A percentile compares a stretch with the other conserved stretches of the same genome.
Evolutionary conservation across 2,888 invertebrate genomes (phyloP).

Genomic region (Arrhopalites spinosus): DNA sequence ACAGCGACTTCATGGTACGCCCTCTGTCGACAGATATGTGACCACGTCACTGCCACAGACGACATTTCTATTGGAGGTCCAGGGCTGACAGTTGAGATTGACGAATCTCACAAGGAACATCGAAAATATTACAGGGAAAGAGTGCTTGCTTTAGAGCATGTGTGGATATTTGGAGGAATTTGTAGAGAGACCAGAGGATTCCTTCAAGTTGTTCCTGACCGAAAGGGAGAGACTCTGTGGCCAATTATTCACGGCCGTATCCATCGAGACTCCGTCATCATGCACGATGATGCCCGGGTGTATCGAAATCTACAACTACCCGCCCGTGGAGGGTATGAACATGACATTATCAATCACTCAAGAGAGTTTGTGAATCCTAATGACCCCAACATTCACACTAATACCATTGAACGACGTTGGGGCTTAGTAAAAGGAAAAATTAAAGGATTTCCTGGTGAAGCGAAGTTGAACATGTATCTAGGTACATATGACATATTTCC

Average conservation of each 20-base stretch:
- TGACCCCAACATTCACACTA: conserved; percentile 36
- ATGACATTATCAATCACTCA: neutral
- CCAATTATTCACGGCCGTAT: conserved; percentile 30
- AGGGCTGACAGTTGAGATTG: conserved; percentile 41
- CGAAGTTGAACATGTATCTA: neutral
- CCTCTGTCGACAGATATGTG: neutral
- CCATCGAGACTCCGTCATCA: conserved; percentile 31
- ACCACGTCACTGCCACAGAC: neutral
- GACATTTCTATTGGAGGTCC: neutral
- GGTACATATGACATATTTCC: too few relatives aligned
- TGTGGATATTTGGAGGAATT: neutral
- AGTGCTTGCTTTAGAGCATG: neutral
- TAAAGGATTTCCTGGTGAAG: conserved; percentile 2
- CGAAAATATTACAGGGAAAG: conserved; percentile 31
- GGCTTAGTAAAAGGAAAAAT: conserved; percentile 25
- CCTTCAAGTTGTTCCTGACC: conserved; percentile 22
- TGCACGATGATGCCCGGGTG: conserved; percentile 27
- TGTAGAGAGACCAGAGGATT: conserved; percentile 27
- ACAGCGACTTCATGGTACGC: neutral
- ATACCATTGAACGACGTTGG: conserved; percentile 42
- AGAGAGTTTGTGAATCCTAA: conserved; percentile 36
- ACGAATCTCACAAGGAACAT: conserved; percentile 35
- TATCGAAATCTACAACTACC: conserved; percentile 37
- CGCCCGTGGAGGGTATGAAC: neutral
- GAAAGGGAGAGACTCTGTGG: conserved; percentile 30